Evolutionary conservation across 2,113 vertebrate genomes (phyloP).

Genomic region (Hippocampus comes): DNA sequence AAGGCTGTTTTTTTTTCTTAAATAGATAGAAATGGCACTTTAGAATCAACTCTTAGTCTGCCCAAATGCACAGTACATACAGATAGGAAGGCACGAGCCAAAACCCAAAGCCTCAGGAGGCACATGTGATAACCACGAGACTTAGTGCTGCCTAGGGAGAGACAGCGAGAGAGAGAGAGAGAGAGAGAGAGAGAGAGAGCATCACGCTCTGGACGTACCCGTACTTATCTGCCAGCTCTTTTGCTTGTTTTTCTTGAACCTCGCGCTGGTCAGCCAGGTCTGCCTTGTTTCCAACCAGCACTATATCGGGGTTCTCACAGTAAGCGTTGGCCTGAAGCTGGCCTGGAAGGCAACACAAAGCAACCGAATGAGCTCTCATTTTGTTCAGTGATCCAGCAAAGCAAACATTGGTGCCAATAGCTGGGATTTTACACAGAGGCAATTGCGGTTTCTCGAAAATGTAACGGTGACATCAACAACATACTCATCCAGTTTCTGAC

Average conservation of each 20-base stretch:
- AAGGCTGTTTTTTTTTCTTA: no score
- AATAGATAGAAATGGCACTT: no score
- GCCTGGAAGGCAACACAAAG: conserved; percentile 53
- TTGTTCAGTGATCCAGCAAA: background rate
- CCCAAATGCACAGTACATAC: no score
- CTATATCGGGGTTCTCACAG: conserved; percentile 94
- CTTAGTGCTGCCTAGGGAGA: no score
- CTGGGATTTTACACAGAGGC: background rate
- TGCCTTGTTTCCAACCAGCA: conserved; percentile 91
- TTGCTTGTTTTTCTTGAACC: conserved; percentile 89
- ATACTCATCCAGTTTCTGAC: conserved; percentile 98
- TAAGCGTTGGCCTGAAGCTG: conserved; percentile 95
- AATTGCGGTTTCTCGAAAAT: background rate
- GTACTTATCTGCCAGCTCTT: conserved; percentile 91
- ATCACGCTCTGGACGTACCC: conserved; percentile 65
- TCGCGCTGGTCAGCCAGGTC: conserved; percentile 89
- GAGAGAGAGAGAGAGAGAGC: no score
- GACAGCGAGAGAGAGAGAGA: no score
- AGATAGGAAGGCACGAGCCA: no score
- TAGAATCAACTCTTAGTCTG: no score
- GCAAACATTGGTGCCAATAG: background rate
- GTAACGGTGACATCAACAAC: conserved; percentile 50
- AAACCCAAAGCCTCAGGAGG: no score
- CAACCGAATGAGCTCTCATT: background rate
- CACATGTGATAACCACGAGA: no score